Evolutionary conservation across 2,888 invertebrate species (phyloP).

Genomic region (Volucella inflata): DNA sequence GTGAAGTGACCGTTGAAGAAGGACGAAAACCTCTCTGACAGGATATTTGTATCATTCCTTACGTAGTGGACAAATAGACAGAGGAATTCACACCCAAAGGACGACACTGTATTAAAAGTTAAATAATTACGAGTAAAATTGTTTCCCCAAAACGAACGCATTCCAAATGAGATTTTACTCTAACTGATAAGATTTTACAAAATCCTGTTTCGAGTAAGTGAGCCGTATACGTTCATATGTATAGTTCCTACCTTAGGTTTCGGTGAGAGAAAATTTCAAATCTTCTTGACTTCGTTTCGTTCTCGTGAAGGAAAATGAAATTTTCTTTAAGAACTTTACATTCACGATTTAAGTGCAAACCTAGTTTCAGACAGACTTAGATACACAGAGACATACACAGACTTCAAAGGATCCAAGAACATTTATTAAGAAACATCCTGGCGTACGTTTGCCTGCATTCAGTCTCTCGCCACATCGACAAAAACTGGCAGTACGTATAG

Average conservation of each 20-base stretch:
- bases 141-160: constrained; percentile 24
- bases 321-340: constrained; percentile 46
- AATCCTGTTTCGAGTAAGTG: neutral
- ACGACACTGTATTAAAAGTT: constrained; percentile 37
- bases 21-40: neutral
- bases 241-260: too few species aligned
- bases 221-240: too few species aligned
- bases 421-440: constrained; percentile 28
- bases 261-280: constrained; percentile 40
- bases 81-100: constrained; percentile 22
- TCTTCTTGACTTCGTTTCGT: constrained; percentile 6
- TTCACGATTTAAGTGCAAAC: constrained; percentile 28
- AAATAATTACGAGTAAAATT: constrained; percentile 64
- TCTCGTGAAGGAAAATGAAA: constrained; percentile 40
- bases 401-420: neutral
- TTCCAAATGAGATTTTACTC: constrained; percentile 15
- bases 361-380: constrained; percentile 6
- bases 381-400: neutral
- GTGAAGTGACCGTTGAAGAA: constrained; percentile 22
- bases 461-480: constrained; percentile 39
- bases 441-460: constrained; percentile 18
- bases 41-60: neutral
- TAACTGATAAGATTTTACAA: constrained; percentile 36
- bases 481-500: constrained; percentile 11
- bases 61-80: neutral